phyloP scores from a whole-genome alignment of 2,797 vertebrate genomes.

The Peromyscus nudipes region DNA sequence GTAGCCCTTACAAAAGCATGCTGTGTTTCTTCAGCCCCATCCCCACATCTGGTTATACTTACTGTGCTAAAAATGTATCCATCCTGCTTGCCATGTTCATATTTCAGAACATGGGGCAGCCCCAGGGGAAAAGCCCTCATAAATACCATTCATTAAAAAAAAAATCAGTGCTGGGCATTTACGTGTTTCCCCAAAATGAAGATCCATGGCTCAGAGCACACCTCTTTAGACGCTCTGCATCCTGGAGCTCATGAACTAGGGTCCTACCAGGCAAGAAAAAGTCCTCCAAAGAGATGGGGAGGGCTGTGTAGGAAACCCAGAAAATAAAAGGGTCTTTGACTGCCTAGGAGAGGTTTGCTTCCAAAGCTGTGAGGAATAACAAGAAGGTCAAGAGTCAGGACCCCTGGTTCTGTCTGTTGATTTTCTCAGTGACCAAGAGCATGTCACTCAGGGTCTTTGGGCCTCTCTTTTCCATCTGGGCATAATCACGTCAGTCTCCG shows the following conservation, averaged over 20 bases:
- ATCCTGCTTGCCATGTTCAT: conserved; percentile 70
- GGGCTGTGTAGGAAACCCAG: background rate
- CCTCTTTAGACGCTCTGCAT: background rate
- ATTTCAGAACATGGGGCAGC: conserved; percentile 58
- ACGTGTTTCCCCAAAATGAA: conserved; percentile 7
- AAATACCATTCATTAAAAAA: conserved; percentile 61
- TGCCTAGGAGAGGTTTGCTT: background rate
- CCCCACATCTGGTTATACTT: conserved; percentile 87
- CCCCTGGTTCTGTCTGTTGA: background rate
- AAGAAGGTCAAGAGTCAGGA: background rate
- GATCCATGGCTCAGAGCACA: background rate
- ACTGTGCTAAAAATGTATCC: conserved; percentile 83
- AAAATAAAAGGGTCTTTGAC: conserved; percentile 13
- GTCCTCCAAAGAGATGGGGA: background rate
- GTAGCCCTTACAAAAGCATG: conserved; percentile 78
- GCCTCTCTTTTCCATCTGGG: background rate
- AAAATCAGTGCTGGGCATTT: background rate
- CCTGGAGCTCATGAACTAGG: background rate
- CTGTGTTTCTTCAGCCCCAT: conserved; percentile 80
- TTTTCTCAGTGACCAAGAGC: background rate
- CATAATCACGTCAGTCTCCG: background rate
- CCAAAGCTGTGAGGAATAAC: background rate
- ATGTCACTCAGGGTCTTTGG: background rate
- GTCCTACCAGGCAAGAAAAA: background rate
- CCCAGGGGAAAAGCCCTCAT: background rate